phyloP scores from a whole-genome alignment of 2,797 vertebrate genomes.

The Allobates femoralis region DNA sequence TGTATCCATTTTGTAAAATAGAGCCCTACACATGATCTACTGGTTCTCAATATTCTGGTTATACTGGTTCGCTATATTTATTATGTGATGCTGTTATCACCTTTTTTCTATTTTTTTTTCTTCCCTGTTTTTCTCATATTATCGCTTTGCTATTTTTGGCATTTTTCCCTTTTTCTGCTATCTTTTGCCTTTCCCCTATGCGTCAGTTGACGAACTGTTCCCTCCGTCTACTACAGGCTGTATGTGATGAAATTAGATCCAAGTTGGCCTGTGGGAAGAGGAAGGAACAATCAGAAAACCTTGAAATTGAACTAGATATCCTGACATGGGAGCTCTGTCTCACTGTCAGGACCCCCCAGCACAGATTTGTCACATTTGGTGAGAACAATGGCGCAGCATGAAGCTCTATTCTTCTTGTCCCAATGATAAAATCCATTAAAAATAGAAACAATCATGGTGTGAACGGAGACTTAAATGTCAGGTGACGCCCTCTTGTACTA shows the following conservation, averaged over 20 bases:
- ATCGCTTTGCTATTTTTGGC: neutral
- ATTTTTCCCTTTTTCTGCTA: neutral
- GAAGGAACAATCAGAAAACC: neutral
- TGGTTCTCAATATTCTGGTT: neutral
- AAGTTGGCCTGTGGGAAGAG: neutral
- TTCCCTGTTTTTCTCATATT: neutral
- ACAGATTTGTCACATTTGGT: too few relatives aligned
- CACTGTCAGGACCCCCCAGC: too few relatives aligned
- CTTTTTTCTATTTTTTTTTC: neutral
- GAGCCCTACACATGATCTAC: too few relatives aligned
- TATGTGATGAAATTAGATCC: neutral
- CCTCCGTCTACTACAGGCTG: neutral
- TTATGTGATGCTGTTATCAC: neutral
- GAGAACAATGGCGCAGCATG: too few relatives aligned
- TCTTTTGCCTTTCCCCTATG: neutral
- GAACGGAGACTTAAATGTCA: too few relatives aligned
- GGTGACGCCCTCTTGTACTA: too few relatives aligned
- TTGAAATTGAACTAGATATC: neutral
- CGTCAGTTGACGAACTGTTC: neutral
- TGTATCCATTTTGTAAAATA: too few relatives aligned
- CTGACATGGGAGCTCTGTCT: neutral
- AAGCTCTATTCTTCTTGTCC: too few relatives aligned
- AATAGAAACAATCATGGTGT: too few relatives aligned
- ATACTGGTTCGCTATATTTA: neutral
- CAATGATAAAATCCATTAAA: too few relatives aligned